Evolutionary conservation across 2,113 vertebrate genomes (phyloP).

Genomic region (Telmatochromis sp.): DNA sequence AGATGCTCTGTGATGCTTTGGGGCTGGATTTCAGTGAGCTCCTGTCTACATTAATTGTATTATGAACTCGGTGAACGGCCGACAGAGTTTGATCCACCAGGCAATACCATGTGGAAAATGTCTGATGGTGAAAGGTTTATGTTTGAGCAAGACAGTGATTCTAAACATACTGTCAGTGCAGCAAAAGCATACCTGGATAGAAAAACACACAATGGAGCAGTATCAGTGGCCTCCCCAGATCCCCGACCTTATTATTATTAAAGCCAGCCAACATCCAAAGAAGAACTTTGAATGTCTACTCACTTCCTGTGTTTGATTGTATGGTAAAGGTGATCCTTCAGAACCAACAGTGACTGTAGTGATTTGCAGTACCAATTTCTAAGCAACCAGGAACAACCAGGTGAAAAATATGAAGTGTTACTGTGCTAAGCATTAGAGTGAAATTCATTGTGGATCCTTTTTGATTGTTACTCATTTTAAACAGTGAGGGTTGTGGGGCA

Average conservation of each 20-base stretch:
- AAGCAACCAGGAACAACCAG: background rate
- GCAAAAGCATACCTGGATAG: background rate
- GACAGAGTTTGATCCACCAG: background rate
- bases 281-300: background rate
- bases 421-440: background rate
- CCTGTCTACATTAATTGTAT: background rate
- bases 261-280: background rate
- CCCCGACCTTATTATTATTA: no score
- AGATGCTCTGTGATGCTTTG: background rate
- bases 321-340: background rate
- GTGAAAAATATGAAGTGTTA: background rate
- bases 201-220: background rate
- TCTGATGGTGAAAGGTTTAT: background rate
- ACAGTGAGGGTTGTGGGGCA: background rate
- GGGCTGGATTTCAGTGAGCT: background rate
- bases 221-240: background rate
- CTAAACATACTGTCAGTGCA: background rate
- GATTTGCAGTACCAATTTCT: background rate
- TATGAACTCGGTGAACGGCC: background rate
- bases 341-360: background rate
- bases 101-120: background rate
- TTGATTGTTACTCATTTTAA: background rate
- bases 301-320: background rate
- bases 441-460: background rate
- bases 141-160: background rate